Conservation (phyloP, 2,797 vertebrate species). For the Alca torda region DNA sequence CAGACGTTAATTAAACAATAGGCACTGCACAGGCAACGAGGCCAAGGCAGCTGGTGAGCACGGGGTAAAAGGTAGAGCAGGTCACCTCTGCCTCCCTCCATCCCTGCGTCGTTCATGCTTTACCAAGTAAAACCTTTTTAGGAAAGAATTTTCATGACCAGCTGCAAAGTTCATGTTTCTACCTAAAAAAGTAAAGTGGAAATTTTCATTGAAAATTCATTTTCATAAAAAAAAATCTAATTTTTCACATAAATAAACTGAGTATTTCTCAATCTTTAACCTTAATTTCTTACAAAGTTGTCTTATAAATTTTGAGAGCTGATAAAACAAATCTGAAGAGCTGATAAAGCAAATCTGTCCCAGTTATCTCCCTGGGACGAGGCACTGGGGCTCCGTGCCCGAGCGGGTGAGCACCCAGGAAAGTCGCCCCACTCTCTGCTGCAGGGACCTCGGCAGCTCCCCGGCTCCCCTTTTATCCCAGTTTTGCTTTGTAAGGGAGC, state of each 20-base stretch:
- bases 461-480: rapidly evolving
- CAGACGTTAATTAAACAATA: background rate
- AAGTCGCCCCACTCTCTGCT: background rate
- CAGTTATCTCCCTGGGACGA: background rate
- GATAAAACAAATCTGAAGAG: background rate
- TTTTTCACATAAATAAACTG: background rate
- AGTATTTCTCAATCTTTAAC: background rate
- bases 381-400: background rate
- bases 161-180: background rate
- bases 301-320: background rate
- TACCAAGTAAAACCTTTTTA: background rate
- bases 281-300: background rate
- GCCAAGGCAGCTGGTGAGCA: background rate
- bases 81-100: background rate
- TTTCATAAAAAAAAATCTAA: background rate
- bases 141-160: background rate
- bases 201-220: too few relatives aligned
- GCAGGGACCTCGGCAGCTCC: background rate
- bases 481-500: background rate
- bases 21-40: rapidly evolving
- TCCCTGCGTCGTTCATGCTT: rapidly evolving
- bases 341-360: background rate
- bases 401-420: background rate
- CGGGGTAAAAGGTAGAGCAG: background rate
- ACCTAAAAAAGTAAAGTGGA: background rate